These are phyloP conservation scores for Todus mexicanus DNA, from an alignment of 2,797 vertebrate species.

Conservation along the genomic window DNA sequence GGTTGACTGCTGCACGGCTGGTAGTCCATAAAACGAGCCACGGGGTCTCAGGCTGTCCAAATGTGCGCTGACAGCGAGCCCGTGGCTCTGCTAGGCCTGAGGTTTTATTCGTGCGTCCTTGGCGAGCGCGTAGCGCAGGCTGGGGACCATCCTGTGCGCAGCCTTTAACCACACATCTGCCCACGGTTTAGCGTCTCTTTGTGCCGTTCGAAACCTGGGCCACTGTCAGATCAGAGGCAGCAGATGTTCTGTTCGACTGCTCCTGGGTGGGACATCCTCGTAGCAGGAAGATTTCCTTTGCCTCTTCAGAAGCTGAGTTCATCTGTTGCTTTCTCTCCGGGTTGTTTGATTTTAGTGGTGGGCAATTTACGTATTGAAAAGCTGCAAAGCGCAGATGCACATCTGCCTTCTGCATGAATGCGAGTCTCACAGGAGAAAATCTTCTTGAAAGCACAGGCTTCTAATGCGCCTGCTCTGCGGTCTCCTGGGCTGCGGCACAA, in stretches of 20 bases:
- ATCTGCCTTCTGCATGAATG: not conserved
- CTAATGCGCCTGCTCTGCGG: not conserved
- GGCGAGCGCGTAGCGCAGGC: not conserved
- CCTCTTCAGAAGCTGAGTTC: not conserved
- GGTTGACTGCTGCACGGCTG: conserved; percentile 39
- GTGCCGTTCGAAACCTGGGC: not conserved
- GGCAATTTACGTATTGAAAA: not conserved
- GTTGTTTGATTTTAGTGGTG: not conserved
- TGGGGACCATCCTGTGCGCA: not conserved
- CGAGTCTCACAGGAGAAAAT: not conserved
- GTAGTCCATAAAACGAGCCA: conserved; percentile 16
- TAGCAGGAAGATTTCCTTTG: not conserved
- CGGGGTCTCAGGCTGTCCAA: not conserved
- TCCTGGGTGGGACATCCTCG: not conserved
- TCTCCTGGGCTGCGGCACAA: not conserved
- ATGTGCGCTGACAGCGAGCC: not conserved
- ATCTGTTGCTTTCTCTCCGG: not conserved
- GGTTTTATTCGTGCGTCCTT: not conserved
- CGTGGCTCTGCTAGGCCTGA: fast-evolving
- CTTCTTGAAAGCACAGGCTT: not conserved
- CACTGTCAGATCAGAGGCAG: not conserved
- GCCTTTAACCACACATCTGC: conserved; percentile 46
- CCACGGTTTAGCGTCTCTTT: conserved; percentile 10
- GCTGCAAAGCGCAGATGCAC: not conserved
- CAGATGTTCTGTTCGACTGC: conserved; percentile 1